Conservation (phyloP, 2,113 vertebrate species). For the Collichthys lucidus region DNA sequence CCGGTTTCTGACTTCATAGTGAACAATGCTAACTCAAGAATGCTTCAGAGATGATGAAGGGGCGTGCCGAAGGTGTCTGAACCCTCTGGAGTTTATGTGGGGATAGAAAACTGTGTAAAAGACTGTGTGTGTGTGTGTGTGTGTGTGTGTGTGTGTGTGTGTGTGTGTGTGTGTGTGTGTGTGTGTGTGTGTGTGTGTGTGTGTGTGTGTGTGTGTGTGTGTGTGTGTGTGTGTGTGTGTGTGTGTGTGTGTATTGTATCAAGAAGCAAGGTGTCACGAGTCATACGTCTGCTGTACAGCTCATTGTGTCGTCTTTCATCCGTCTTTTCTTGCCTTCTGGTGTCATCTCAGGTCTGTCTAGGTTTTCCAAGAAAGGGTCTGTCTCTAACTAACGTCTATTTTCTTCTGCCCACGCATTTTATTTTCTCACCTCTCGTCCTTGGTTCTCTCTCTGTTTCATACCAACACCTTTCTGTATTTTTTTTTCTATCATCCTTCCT, state of each 20-base stretch:
- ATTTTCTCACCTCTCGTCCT: constrained; percentile 5
- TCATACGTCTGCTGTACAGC: constrained; percentile 45
- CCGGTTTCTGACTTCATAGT: not conserved
- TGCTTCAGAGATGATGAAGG: constrained; percentile 34
- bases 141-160: constrained; percentile 30
- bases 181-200: constrained; percentile 25
- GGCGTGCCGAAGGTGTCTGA: constrained; percentile 27
- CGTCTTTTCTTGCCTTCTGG: constrained; percentile 42
- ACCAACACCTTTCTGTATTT: not conserved
- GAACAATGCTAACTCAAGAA: not conserved
- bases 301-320: constrained; percentile 52
- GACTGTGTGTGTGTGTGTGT: not conserved
- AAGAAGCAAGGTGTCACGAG: constrained; percentile 25
- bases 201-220: not conserved
- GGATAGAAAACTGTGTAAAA: constrained; percentile 33
- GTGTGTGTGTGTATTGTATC: constrained; percentile 32
- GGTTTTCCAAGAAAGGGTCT: constrained; percentile 40
- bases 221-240: not conserved
- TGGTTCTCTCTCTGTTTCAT: constrained; percentile 25
- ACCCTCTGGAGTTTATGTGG: constrained; percentile 27
- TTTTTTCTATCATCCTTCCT: constrained; percentile 12
- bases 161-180: not conserved
- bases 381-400: constrained; percentile 55
- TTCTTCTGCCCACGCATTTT: constrained; percentile 57
- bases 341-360: constrained; percentile 52